Percentiles rank a stretch among this genome's conserved stretches.
phyloP scores from a whole-genome alignment of 2,888 invertebrate species.

The Xestobium rufovillosum region DNA sequence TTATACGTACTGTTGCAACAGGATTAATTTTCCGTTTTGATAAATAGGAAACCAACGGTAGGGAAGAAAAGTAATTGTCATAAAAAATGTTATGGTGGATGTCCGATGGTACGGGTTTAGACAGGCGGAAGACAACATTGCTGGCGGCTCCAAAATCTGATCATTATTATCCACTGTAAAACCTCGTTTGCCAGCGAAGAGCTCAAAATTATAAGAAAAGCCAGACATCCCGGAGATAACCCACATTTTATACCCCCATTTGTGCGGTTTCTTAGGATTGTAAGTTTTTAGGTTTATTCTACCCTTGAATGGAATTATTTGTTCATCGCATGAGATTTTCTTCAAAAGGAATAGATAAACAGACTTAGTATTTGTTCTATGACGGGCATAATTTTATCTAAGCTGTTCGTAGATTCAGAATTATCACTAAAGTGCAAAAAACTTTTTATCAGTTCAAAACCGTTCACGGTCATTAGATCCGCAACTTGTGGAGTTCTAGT shows the following conservation, averaged over 20 bases:
- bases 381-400: conserved; percentile 18
- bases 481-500: conserved; percentile 18
- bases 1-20: no score
- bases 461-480: conserved; percentile 17
- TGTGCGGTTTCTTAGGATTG: conserved; percentile 29
- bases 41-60: no score
- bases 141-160: conserved; percentile 24
- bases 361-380: conserved; percentile 12
- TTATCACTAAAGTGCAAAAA: conserved; percentile 18
- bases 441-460: conserved; percentile 16
- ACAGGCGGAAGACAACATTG: conserved; percentile 25
- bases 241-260: conserved; percentile 29
- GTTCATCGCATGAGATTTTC: conserved; percentile 19
- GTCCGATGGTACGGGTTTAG: conserved; percentile 21
- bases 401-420: no score
- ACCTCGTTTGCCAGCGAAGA: conserved; percentile 19
- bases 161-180: conserved; percentile 11
- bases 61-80: no score
- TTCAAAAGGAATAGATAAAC: conserved; percentile 15
- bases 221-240: conserved; percentile 25
- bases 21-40: no score
- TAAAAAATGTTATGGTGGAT: conserved; percentile 23
- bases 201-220: conserved; percentile 27
- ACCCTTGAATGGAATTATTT: no score
- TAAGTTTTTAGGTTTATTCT: conserved; percentile 24